Evolutionary conservation across 2,113 vertebrate species (phyloP).

Genomic region (Macaca fascicularis): DNA sequence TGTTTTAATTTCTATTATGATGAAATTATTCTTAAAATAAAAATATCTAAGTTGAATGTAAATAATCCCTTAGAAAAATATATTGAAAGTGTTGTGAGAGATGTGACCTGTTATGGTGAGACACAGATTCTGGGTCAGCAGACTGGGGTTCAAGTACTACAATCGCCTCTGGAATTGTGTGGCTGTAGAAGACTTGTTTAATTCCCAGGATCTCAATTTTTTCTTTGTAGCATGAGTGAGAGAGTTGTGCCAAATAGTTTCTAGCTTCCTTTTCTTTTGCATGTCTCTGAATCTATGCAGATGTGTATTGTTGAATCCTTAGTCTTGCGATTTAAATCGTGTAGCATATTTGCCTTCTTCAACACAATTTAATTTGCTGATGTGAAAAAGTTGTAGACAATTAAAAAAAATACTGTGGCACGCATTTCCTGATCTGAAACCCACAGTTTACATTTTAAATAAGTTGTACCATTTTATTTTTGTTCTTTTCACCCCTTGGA

Average conservation of each 20-base stretch:
- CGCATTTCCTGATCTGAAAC: background rate
- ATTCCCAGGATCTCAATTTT: background rate
- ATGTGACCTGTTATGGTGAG: background rate
- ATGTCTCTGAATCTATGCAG: background rate
- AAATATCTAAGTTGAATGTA: background rate
- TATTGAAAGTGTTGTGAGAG: background rate
- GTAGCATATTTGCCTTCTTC: background rate
- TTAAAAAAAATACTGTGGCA: background rate
- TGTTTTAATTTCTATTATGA: conserved; percentile 4
- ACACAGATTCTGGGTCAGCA: background rate
- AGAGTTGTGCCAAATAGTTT: background rate
- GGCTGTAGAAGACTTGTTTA: background rate
- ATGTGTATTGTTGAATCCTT: background rate
- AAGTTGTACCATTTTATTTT: background rate
- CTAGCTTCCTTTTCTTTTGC: background rate
- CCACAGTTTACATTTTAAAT: background rate
- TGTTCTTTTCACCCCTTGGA: background rate
- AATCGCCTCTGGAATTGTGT: background rate
- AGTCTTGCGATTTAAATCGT: background rate
- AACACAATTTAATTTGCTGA: conserved; percentile 34
- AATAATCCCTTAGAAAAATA: background rate
- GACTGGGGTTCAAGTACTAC: background rate
- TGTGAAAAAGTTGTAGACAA: conserved; percentile 18
- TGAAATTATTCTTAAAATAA: background rate
- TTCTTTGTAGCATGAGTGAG: background rate